These are phyloP conservation scores for Lutjanus erythropterus DNA, from an alignment of 2,113 vertebrate genomes.

Conservation along the genomic window DNA sequence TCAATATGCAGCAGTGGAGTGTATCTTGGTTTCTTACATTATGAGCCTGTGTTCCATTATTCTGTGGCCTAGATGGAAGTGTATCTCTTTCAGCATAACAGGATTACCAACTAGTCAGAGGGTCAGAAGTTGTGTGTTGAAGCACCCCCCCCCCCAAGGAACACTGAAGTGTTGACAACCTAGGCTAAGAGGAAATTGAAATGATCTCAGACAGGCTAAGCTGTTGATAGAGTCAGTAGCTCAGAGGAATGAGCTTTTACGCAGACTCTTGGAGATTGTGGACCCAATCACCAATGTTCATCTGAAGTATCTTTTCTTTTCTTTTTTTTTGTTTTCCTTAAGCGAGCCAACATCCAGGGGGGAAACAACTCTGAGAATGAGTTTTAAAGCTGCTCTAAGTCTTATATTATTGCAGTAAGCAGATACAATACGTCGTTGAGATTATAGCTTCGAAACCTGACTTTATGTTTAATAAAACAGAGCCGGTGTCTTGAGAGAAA, in stretches of 20 bases:
- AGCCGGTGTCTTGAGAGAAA: neutral
- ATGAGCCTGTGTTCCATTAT: constrained; percentile 10
- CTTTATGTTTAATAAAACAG: constrained; percentile 37
- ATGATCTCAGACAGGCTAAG: constrained; percentile 38
- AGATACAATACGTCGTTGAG: neutral
- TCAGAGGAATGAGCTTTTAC: constrained; percentile 41
- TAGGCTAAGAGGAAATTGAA: constrained; percentile 46
- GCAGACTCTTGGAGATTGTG: constrained; percentile 26
- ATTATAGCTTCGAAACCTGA: constrained; percentile 21
- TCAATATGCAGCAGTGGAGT: neutral
- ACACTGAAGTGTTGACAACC: constrained; percentile 53
- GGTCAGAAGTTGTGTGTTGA: constrained; percentile 43
- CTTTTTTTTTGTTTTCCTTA: neutral
- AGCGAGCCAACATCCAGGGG: constrained; percentile 1
- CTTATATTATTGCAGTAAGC: constrained; percentile 14
- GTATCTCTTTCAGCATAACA: constrained; percentile 30
- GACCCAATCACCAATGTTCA: constrained; percentile 41
- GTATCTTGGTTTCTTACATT: neutral
- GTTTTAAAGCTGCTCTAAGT: constrained; percentile 3
- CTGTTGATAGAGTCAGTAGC: constrained; percentile 50
- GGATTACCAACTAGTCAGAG: constrained; percentile 49
- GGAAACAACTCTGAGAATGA: constrained; percentile 6
- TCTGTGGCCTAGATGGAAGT: constrained; percentile 17
- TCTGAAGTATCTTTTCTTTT: constrained; percentile 12
- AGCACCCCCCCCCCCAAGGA: constrained; percentile 20